These are phyloP conservation scores for Nibea coibor DNA, from an alignment of 2,113 vertebrate genomes.

Conservation along the genomic window DNA sequence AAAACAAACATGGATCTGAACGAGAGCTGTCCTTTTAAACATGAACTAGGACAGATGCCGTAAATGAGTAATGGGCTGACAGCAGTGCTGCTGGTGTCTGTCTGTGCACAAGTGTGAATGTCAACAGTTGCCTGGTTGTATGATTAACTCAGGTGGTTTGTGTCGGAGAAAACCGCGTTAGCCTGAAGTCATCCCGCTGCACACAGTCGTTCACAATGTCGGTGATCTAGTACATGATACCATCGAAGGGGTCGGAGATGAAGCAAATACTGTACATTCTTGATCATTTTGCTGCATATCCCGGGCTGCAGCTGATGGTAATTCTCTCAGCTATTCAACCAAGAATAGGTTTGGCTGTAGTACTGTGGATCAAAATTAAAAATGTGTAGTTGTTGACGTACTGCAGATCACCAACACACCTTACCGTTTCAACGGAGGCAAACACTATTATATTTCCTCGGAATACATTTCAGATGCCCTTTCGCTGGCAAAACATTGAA, in stretches of 20 bases:
- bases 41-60: background rate
- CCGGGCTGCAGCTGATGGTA: background rate
- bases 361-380: background rate
- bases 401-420: too few species aligned
- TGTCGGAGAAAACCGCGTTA: background rate
- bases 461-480: background rate
- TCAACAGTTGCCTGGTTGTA: background rate
- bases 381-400: background rate
- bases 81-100: background rate
- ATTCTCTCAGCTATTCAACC: too few species aligned
- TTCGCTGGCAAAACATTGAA: background rate
- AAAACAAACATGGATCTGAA: slow-evolving; percentile 1
- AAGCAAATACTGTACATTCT: background rate
- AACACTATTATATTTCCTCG: background rate
- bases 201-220: background rate
- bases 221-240: background rate
- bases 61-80: slow-evolving; percentile 25
- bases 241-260: background rate
- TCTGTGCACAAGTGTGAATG: background rate
- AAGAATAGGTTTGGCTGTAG: too few species aligned
- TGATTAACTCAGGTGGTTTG: background rate
- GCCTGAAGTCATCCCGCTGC: background rate
- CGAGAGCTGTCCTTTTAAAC: slow-evolving; percentile 7
- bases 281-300: background rate
- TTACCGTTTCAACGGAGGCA: background rate